phyloP scores from a whole-genome alignment of 2,113 vertebrate species.

The Anseranas semipalmata region DNA sequence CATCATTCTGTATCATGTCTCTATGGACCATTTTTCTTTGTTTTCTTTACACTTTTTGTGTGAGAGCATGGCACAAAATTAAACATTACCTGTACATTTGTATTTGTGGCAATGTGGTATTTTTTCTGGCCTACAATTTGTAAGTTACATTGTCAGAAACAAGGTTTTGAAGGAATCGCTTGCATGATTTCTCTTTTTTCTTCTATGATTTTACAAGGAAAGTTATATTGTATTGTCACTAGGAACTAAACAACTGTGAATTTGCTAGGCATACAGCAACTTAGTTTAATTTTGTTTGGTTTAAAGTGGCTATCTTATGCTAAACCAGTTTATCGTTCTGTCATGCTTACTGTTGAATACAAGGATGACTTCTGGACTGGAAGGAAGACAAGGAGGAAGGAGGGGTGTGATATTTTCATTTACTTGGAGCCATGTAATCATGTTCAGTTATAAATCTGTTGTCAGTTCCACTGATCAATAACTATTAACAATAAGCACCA shows the following conservation, averaged over 20 bases:
- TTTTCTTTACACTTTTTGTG: not conserved
- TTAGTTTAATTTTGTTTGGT: not conserved
- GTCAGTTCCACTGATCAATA: slow-evolving; percentile 25
- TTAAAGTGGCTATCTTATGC: not conserved
- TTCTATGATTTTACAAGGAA: not conserved
- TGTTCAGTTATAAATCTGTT: slow-evolving; percentile 9
- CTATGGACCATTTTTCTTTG: not conserved
- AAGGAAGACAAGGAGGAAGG: not conserved
- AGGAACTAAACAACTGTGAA: not conserved
- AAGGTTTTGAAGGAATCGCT: not conserved
- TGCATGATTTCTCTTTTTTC: not conserved
- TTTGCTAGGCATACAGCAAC: not conserved
- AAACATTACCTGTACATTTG: not conserved
- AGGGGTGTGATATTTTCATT: not conserved
- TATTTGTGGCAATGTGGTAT: not conserved
- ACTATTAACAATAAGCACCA: slow-evolving; percentile 3
- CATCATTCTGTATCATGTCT: not conserved
- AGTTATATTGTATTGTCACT: not conserved
- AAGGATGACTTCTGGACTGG: not conserved
- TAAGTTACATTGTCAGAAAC: not conserved
- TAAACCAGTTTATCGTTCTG: not conserved
- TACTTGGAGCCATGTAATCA: not conserved
- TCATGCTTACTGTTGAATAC: not conserved
- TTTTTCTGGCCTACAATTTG: not conserved
- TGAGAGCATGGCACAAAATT: not conserved